A percentile compares a stretch with the other conserved stretches of the same genome.
These are phyloP conservation scores for Pararge aegeria DNA, from an alignment of 1,140 invertebrate species.

Conservation along the genomic window DNA sequence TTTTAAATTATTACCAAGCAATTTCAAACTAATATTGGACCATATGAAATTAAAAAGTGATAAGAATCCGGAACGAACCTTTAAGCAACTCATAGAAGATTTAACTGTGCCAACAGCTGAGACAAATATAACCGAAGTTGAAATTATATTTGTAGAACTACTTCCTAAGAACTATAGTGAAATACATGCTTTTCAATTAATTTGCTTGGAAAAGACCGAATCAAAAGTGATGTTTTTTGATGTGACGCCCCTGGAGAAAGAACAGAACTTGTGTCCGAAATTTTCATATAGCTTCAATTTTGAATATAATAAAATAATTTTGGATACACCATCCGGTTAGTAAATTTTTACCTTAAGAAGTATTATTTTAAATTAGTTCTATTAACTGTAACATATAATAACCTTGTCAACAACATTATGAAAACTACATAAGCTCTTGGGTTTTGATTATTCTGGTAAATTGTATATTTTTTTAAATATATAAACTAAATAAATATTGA, in stretches of 20 bases:
- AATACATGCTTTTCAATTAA: constrained; percentile 51
- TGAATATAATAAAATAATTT: constrained; percentile 31
- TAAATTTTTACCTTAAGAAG: constrained; percentile 14
- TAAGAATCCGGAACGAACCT: neutral
- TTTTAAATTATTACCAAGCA: constrained; percentile 9
- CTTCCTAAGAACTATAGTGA: constrained; percentile 51
- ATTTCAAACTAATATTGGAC: neutral
- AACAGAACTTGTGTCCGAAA: constrained; percentile 52
- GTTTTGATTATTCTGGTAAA: too few relatives aligned
- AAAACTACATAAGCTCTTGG: too few relatives aligned
- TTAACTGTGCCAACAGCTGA: neutral
- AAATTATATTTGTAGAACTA: constrained; percentile 50
- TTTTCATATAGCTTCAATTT: constrained; percentile 52
- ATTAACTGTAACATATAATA: too few relatives aligned
- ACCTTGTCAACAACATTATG: too few relatives aligned
- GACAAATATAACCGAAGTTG: constrained; percentile 24
- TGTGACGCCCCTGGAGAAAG: constrained; percentile 40
- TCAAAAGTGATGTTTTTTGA: constrained; percentile 46
- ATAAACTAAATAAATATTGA: too few relatives aligned
- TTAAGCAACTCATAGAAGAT: neutral
- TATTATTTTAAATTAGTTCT: too few relatives aligned
- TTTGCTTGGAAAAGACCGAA: constrained; percentile 37
- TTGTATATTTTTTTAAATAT: too few relatives aligned
- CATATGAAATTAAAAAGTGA: neutral
- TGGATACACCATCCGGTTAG: constrained; percentile 45